These are phyloP conservation scores for Siniperca scherzeri DNA, from an alignment of 2,797 vertebrate genomes.

Conservation along the genomic window DNA sequence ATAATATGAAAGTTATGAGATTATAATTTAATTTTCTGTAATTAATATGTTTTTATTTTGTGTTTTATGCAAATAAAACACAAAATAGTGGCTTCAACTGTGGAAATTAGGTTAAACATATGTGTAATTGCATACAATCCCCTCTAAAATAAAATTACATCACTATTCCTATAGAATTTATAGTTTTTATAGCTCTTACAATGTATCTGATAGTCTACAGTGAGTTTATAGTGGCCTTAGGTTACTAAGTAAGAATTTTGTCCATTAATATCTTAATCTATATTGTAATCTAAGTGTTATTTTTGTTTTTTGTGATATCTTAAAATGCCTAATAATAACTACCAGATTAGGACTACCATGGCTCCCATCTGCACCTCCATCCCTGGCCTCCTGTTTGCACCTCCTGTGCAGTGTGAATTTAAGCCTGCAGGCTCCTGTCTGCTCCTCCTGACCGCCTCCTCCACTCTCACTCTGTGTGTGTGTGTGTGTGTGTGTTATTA, in stretches of 20 bases:
- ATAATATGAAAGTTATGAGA: conserved; percentile 37
- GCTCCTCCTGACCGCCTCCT: conserved; percentile 74
- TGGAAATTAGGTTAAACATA: not conserved
- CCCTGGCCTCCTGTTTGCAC: conserved; percentile 80
- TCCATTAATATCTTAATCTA: not conserved
- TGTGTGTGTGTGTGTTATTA: conserved; percentile 55
- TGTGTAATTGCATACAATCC: not conserved
- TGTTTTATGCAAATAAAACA: conserved; percentile 11
- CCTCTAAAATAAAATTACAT: conserved; percentile 6
- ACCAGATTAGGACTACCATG: conserved; percentile 1
- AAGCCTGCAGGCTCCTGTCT: conserved; percentile 78
- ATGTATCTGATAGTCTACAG: not conserved
- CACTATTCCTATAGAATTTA: not conserved
- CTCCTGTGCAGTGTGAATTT: conserved; percentile 82
- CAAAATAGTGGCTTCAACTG: not conserved
- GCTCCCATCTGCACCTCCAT: conserved; percentile 78
- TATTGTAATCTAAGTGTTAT: not conserved
- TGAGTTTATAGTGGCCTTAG: not conserved
- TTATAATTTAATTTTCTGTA: not conserved
- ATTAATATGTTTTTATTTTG: not conserved
- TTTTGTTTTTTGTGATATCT: conserved; percentile 10
- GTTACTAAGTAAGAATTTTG: conserved; percentile 4
- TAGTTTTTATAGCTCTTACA: not conserved
- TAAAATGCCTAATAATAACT: not conserved
- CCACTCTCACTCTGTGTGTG: conserved; percentile 45